Conservation (phyloP, 2,888 invertebrate genomes). For the Epirrhoe alternata region DNA sequence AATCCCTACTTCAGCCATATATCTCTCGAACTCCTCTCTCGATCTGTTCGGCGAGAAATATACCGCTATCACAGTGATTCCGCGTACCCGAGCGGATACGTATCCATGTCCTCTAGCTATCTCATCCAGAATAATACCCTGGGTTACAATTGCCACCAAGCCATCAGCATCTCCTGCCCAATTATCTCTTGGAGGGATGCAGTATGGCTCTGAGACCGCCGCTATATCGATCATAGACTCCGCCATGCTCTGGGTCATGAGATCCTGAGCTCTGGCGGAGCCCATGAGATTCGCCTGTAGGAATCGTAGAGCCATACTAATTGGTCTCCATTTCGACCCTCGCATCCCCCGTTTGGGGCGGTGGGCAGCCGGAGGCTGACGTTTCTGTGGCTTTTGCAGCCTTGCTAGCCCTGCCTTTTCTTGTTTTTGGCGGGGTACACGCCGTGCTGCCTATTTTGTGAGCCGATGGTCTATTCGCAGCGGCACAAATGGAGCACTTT, state of each 20-base stretch:
- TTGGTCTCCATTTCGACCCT: neutral
- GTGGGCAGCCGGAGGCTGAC: neutral
- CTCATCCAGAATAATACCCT: neutral
- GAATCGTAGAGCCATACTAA: neutral
- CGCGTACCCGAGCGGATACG: neutral
- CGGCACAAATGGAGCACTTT: slow-evolving; percentile 7
- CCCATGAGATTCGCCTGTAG: slow-evolving; percentile 31
- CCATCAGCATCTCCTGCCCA: neutral
- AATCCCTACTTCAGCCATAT: neutral
- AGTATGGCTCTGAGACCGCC: too few species aligned
- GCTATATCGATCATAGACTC: slow-evolving; percentile 11
- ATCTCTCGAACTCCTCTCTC: neutral
- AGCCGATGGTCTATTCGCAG: neutral
- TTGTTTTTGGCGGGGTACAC: neutral
- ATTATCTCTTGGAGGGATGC: neutral
- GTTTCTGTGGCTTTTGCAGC: neutral
- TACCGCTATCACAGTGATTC: neutral
- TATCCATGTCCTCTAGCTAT: neutral
- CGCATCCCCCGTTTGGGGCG: neutral
- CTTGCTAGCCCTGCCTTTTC: too few species aligned
- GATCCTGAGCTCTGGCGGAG: slow-evolving; percentile 27
- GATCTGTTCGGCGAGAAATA: neutral
- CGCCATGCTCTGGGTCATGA: slow-evolving; percentile 22
- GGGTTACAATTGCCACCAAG: neutral
- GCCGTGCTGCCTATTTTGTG: neutral